Conservation (phyloP, 2,888 invertebrate genomes). For the Linnaemya vulpina region DNA sequence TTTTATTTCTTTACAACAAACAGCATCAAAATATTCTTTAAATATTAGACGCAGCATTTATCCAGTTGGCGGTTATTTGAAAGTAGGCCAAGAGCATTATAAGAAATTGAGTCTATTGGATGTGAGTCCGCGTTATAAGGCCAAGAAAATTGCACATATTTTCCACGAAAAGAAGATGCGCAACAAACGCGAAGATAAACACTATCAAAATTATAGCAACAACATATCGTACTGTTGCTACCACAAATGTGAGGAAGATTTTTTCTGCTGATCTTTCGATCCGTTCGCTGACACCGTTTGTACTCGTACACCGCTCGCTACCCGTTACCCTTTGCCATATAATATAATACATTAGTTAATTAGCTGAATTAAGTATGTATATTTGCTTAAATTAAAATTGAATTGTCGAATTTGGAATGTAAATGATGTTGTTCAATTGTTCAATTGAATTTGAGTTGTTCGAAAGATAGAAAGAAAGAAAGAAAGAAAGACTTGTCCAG, state of each 20-base stretch:
- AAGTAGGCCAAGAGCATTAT: slow-evolving; percentile 78
- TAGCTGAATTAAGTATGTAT: slow-evolving; percentile 15
- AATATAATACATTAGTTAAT: slow-evolving; percentile 5
- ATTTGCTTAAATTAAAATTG: background rate
- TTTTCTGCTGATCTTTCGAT: slow-evolving; percentile 76
- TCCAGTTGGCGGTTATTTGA: slow-evolving; percentile 80
- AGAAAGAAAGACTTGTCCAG: slow-evolving; percentile 43
- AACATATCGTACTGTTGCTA: slow-evolving; percentile 80
- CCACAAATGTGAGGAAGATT: slow-evolving; percentile 79
- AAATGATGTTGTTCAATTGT: slow-evolving; percentile 46
- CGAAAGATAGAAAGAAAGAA: slow-evolving; percentile 14
- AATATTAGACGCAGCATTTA: slow-evolving; percentile 78
- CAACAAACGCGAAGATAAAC: slow-evolving; percentile 77
- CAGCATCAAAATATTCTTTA: slow-evolving; percentile 77
- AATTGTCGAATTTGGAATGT: slow-evolving; percentile 14
- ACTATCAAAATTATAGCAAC: slow-evolving; percentile 71
- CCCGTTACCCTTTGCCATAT: background rate
- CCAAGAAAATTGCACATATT: slow-evolving; percentile 76
- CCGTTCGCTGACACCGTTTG: background rate
- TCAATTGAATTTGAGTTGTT: slow-evolving; percentile 37
- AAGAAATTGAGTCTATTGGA: slow-evolving; percentile 77
- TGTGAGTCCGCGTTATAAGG: slow-evolving; percentile 79
- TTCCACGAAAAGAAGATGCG: slow-evolving; percentile 76
- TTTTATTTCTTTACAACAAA: slow-evolving; percentile 70
- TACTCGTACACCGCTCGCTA: background rate